Evolutionary conservation across 2,113 vertebrate genomes (phyloP).

Genomic region (Columba livia): DNA sequence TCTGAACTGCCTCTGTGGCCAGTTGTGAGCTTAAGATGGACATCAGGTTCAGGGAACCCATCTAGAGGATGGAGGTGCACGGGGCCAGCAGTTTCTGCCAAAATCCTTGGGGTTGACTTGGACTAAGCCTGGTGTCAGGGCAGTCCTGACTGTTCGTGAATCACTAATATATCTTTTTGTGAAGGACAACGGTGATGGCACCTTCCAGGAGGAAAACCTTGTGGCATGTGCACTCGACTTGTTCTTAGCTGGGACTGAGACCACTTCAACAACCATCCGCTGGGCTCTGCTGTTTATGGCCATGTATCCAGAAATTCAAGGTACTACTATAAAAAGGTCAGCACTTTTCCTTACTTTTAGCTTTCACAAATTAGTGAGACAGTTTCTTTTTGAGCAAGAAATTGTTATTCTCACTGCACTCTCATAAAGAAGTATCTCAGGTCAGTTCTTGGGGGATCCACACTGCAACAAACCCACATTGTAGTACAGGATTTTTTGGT

Average conservation of each 20-base stretch:
- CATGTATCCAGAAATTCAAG: constrained; percentile 79
- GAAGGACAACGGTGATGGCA: neutral
- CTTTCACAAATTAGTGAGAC: no score
- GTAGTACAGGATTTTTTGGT: neutral
- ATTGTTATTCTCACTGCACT: no score
- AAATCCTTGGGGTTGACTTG: neutral
- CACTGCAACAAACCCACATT: fast-evolving
- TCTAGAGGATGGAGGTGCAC: neutral
- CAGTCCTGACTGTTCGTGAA: no score
- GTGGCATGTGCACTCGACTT: constrained; percentile 69
- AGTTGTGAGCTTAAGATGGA: neutral
- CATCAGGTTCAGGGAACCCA: neutral
- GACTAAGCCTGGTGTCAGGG: neutral
- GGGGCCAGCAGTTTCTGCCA: neutral
- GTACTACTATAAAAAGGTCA: neutral
- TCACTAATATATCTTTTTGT: neutral
- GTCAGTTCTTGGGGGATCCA: no score
- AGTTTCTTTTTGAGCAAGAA: neutral
- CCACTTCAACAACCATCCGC: constrained; percentile 74
- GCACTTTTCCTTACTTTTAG: neutral
- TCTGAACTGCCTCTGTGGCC: neutral
- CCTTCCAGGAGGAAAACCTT: constrained; percentile 75
- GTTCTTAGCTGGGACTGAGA: constrained; percentile 80
- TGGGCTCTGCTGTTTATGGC: constrained; percentile 85
- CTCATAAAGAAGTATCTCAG: fast-evolving